These are phyloP conservation scores for Agrotis clavis DNA, from an alignment of 2,888 invertebrate genomes.

Conservation along the genomic window DNA sequence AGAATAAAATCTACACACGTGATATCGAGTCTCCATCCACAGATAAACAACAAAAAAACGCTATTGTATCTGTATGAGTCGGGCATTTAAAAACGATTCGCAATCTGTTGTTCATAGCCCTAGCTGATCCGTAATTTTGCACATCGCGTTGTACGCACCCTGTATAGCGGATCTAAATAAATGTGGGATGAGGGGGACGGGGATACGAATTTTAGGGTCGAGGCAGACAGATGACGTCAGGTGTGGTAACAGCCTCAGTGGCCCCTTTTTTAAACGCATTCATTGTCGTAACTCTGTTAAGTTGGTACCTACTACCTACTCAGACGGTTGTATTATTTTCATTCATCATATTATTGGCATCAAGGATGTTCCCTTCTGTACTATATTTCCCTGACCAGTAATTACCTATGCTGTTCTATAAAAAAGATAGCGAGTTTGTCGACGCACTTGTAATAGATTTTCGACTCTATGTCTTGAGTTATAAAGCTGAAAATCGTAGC, in stretches of 20 bases:
- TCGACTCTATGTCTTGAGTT: too few species aligned
- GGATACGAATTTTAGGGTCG: slow-evolving; percentile 8
- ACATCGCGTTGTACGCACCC: slow-evolving; percentile 10
- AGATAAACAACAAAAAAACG: slow-evolving; percentile 4
- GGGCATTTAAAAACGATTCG: slow-evolving; percentile 18
- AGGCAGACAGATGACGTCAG: slow-evolving; percentile 8
- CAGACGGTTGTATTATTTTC: too few species aligned
- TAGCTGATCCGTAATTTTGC: slow-evolving; percentile 4
- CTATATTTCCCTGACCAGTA: too few species aligned
- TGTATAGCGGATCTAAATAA: slow-evolving; percentile 25
- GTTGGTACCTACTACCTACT: background rate
- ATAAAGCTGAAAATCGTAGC: too few species aligned
- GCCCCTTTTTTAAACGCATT: too few species aligned
- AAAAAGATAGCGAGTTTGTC: too few species aligned
- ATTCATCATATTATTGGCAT: too few species aligned
- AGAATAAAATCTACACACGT: background rate
- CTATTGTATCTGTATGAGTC: slow-evolving; percentile 7
- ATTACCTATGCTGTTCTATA: too few species aligned
- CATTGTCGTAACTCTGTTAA: background rate
- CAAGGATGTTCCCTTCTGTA: too few species aligned
- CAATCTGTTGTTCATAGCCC: slow-evolving; percentile 43
- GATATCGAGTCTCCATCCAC: background rate
- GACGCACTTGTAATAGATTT: too few species aligned
- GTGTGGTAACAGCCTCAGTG: background rate
- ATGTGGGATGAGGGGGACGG: background rate